These are phyloP conservation scores for Drosophila multiciliata DNA, from an alignment of 2,888 invertebrate species.

Conservation along the genomic window DNA sequence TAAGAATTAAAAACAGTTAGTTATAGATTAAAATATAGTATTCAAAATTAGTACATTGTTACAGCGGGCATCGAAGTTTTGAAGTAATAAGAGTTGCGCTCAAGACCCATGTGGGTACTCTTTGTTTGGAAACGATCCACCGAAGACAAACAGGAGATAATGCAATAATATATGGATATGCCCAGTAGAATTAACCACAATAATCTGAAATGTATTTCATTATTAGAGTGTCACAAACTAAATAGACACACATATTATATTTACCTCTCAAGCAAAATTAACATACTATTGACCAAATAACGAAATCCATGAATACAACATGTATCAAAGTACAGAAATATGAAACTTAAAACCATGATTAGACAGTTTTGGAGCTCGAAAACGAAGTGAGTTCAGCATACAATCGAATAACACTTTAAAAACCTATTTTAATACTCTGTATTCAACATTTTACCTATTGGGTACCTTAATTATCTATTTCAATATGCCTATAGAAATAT, in stretches of 20 bases:
- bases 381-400: not conserved
- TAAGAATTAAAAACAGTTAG: not conserved
- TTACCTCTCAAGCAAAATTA: constrained; percentile 76
- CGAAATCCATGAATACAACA: constrained; percentile 83
- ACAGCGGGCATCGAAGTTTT: constrained; percentile 82
- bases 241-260: not conserved
- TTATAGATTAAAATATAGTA: not conserved
- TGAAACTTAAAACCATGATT: constrained; percentile 43
- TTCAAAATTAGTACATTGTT: constrained; percentile 68
- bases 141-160: constrained; percentile 79
- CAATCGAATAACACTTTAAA: not conserved
- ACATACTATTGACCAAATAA: constrained; percentile 68
- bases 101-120: constrained; percentile 83
- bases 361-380: not conserved
- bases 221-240: not conserved
- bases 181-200: constrained; percentile 78
- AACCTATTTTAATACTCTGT: not conserved
- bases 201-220: constrained; percentile 47
- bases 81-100: constrained; percentile 83
- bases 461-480: not conserved
- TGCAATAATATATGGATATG: constrained; percentile 73
- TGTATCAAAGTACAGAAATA: constrained; percentile 74
- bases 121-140: constrained; percentile 81
- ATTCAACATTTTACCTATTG: not conserved
- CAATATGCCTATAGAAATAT: not conserved